Evolutionary conservation across 2,797 vertebrate genomes (phyloP), one percentile per base, ranked within the genome.

Genomic region (Lerista edwardsae): DNA sequence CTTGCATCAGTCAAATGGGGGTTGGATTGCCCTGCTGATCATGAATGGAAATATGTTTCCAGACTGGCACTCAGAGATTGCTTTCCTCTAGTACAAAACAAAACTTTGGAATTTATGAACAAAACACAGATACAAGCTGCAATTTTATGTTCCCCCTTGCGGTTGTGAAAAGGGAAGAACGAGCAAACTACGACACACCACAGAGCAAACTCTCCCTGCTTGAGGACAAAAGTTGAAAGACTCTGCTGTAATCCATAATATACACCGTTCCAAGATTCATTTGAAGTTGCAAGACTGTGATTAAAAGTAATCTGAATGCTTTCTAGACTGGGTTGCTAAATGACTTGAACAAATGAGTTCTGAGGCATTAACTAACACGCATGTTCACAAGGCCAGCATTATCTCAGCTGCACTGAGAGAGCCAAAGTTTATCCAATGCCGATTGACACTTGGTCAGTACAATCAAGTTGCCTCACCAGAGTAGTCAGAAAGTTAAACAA

Each of bases 261-360:
- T 81, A 86, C 87, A 89, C 86, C 88, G 90, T 75, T 91, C 47
- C 82, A 91, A 92, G 84, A 90, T 89, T 87, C 89, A 47, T 39
- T 59, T 78, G 67, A 47, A 86, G 80, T 3, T 86, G 81, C 85
- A 88, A 88, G 3, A 39, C 79, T 82, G 59, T 0, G 39, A 90
- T 82, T 86, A 89, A 92, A 88, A 75, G 64, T 87, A 83, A 69
- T 80, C 57, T 64, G 69, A 90, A 86, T 47, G 34, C 21, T 44
- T 73, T 86, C 79, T 0, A 86, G 83, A 87, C 84, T 86, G 44
- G 82, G 79, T 71, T 69, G 82, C n/a, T 6, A 0, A 86, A 59
- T 57, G 71, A 87, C 87, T 85, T 74, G 51, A 39, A 86, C 78
- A 90, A 91, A 41, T 36, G 10, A 0, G 5, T 55, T 88, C 61